Percentiles rank a stretch among this genome's conserved stretches.
Conservation (phyloP, 2,113 vertebrate species). For the Eulemur rufifrons region DNA sequence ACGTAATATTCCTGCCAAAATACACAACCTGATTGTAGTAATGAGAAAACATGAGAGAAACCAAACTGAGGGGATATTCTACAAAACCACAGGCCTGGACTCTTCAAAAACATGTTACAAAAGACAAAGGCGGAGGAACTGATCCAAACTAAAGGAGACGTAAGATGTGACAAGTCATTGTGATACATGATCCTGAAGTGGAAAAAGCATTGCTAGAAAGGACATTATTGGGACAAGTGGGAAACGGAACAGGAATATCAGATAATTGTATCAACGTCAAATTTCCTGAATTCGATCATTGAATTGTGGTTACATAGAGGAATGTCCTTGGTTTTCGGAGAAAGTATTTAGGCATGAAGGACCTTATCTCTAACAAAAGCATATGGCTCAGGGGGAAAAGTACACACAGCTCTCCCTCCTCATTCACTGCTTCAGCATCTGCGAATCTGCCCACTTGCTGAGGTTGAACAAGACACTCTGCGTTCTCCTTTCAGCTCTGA, state of each 20-base stretch:
- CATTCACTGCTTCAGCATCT: background rate
- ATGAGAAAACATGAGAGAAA: background rate
- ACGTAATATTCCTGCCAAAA: background rate
- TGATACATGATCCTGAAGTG: accelerated
- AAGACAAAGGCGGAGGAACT: background rate
- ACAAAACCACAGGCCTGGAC: background rate
- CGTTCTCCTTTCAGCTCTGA: background rate
- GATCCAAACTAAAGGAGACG: background rate
- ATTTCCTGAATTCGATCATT: background rate
- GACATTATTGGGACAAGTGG: background rate
- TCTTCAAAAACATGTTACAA: background rate
- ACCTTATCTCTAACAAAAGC: background rate
- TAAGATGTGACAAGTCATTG: background rate
- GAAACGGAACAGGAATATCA: background rate
- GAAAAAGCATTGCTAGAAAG: background rate
- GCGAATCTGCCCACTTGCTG: background rate
- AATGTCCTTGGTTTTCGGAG: background rate
- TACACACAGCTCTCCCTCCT: background rate
- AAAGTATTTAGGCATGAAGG: background rate
- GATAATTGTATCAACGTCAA: background rate
- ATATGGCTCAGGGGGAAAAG: background rate
- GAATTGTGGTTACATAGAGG: background rate
- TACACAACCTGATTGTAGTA: background rate
- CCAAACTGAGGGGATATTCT: background rate
- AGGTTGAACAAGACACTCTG: background rate